These are phyloP conservation scores for Agrochola macilenta DNA, from an alignment of 2,888 invertebrate genomes.

Conservation along the genomic window DNA sequence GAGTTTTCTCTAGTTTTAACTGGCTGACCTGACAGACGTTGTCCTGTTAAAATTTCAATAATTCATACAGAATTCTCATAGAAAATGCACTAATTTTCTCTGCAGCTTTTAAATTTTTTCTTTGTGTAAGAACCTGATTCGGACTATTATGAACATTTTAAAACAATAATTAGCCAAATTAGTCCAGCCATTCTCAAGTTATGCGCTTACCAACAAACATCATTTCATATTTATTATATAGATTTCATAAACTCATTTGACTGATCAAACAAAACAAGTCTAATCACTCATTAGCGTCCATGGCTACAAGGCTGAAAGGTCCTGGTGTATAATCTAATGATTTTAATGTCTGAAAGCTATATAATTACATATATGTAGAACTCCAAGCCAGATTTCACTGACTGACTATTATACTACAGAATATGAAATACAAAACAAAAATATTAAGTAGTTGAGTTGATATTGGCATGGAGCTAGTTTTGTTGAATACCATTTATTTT, in stretches of 20 bases:
- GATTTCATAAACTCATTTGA: slow-evolving; percentile 5
- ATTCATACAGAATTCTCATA: too few relatives aligned
- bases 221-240: too few relatives aligned
- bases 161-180: too few relatives aligned
- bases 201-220: too few relatives aligned
- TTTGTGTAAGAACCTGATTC: too few relatives aligned
- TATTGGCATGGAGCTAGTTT: slow-evolving; percentile 1
- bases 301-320: not conserved
- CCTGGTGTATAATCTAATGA: not conserved
- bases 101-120: too few relatives aligned
- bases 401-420: not conserved
- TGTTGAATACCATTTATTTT: not conserved
- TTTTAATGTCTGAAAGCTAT: not conserved
- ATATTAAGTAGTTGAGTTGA: not conserved
- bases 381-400: not conserved
- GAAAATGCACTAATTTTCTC: too few relatives aligned
- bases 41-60: too few relatives aligned
- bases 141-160: too few relatives aligned
- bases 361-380: not conserved
- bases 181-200: too few relatives aligned
- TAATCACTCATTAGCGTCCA: not conserved
- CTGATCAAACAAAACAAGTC: not conserved
- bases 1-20: not conserved
- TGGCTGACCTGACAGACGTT: too few relatives aligned
- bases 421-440: slow-evolving; percentile 1